These are phyloP conservation scores for Mycetomoellerius zeteki DNA, from an alignment of 1,140 invertebrate species.

Conservation along the genomic window DNA sequence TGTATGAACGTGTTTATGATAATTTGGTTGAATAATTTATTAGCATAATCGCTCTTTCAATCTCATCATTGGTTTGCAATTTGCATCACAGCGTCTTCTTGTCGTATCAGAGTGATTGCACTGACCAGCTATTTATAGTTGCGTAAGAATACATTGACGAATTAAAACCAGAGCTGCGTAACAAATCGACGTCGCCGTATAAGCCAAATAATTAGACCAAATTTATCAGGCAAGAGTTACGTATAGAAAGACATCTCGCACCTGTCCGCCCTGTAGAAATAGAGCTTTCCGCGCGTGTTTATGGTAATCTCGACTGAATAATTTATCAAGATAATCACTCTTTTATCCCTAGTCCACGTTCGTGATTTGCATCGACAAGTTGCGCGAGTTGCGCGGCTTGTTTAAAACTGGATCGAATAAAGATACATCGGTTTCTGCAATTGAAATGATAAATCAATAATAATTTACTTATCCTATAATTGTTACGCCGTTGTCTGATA, in stretches of 20 bases:
- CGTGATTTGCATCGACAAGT: constrained; percentile 57
- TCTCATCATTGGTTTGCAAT: constrained; percentile 46
- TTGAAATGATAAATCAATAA: constrained; percentile 46
- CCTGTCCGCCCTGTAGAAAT: constrained; percentile 27
- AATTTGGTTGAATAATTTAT: constrained; percentile 58
- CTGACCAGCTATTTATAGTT: constrained; percentile 33
- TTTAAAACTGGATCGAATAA: constrained; percentile 34
- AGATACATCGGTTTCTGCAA: constrained; percentile 40
- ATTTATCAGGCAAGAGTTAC: constrained; percentile 19
- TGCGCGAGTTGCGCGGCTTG: constrained; percentile 29
- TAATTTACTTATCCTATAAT: background rate
- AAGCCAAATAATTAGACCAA: constrained; percentile 36
- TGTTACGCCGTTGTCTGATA: background rate
- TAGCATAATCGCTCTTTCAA: constrained; percentile 41
- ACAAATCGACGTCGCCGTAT: background rate
- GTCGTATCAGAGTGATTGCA: constrained; percentile 16
- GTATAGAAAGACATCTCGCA: constrained; percentile 37
- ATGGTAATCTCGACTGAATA: constrained; percentile 57
- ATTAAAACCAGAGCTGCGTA: constrained; percentile 38
- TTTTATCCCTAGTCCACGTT: constrained; percentile 23
- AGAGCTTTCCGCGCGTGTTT: constrained; percentile 33
- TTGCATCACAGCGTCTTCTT: constrained; percentile 42
- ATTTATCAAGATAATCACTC: constrained; percentile 63
- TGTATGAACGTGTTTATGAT: constrained; percentile 56
- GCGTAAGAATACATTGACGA: constrained; percentile 23